phyloP scores from a whole-genome alignment of 2,888 invertebrate species.

The Lycaena phlaeas region DNA sequence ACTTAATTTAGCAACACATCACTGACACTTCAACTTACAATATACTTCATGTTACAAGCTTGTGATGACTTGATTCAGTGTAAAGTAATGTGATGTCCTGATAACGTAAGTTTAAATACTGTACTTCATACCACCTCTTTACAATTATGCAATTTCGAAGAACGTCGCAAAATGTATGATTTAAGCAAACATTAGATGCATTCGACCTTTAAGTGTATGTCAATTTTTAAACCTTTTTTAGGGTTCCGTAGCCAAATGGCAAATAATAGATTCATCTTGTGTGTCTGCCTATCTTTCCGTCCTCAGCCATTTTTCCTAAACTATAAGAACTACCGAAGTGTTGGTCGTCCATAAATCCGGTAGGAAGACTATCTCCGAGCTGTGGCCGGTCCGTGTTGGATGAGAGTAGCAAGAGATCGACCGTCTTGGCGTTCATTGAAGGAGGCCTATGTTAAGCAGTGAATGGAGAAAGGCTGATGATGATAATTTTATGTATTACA shows the following conservation, averaged over 20 bases:
- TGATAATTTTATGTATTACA: no score
- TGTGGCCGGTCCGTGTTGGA: no score
- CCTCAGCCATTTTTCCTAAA: no score
- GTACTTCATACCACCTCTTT: conserved; percentile 51
- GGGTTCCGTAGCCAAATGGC: not conserved
- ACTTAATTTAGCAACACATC: not conserved
- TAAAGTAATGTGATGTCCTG: conserved; percentile 52
- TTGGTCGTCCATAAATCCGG: no score
- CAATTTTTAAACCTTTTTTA: conserved; percentile 21
- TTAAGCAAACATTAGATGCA: conserved; percentile 65
- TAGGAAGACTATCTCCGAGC: no score
- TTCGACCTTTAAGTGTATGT: conserved; percentile 55
- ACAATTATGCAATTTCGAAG: conserved; percentile 50
- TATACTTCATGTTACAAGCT: conserved; percentile 50
- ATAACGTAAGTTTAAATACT: conserved; percentile 60
- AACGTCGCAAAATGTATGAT: conserved; percentile 64
- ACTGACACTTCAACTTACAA: conserved; percentile 47
- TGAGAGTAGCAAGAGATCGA: no score
- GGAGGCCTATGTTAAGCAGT: no score
- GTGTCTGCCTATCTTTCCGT: no score
- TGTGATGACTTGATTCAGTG: conserved; percentile 16
- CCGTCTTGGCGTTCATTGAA: no score
- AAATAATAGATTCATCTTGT: no score
- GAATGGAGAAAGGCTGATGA: no score
- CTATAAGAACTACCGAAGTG: no score